A percentile compares a stretch with the other conserved stretches of the same genome.
phyloP scores from a whole-genome alignment of 1,140 invertebrate genomes.

The Drosophila takahashii region DNA sequence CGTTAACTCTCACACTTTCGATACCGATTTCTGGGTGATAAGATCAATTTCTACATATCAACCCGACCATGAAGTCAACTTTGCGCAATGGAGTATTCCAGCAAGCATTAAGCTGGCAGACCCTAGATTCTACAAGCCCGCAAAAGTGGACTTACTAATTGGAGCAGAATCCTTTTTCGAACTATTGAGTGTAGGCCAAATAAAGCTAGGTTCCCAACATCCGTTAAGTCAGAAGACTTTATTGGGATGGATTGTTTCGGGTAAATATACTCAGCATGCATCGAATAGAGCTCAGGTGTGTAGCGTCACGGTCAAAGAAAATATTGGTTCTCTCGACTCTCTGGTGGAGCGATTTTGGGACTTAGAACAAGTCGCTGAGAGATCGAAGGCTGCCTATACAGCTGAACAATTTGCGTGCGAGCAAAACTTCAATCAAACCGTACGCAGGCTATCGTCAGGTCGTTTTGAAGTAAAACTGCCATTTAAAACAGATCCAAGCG shows the following conservation, averaged over 20 bases:
- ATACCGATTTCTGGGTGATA: neutral
- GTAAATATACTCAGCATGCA: neutral
- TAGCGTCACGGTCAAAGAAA: neutral
- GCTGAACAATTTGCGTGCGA: conserved; percentile 1
- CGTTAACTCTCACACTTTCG: neutral
- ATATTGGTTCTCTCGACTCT: conserved; percentile 7
- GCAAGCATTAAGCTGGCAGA: neutral
- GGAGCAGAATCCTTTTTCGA: conserved; percentile 7
- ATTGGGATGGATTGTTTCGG: conserved; percentile 9
- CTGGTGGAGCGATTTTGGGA: conserved; percentile 12
- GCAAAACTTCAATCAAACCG: neutral
- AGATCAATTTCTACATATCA: conserved; percentile 7
- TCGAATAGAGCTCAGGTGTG: neutral
- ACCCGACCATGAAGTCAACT: neutral
- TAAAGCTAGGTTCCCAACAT: neutral
- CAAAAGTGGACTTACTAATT: neutral
- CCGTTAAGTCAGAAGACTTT: conserved; percentile 6
- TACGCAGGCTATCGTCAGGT: neutral
- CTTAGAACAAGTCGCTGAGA: conserved; percentile 5
- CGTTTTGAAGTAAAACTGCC: conserved; percentile 11
- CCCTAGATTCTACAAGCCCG: neutral
- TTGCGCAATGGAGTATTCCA: neutral
- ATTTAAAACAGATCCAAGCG: conserved; percentile 7
- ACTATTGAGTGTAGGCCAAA: neutral
- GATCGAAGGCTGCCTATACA: neutral